Conservation (phyloP, 92 coral and sea anemone genomes). For the Desmophyllum pertusum region DNA sequence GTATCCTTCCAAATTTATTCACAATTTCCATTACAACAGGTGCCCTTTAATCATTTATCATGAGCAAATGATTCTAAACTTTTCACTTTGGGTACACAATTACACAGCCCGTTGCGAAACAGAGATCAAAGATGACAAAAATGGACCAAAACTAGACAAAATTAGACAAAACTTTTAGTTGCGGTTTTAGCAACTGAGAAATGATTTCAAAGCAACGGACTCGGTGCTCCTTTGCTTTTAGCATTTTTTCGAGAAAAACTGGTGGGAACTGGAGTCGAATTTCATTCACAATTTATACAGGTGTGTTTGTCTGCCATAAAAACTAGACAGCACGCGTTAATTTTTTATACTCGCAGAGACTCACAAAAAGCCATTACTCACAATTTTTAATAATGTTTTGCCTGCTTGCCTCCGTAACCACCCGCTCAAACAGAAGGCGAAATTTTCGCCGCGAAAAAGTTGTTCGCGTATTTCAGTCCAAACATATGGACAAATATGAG, state of each 20-base stretch:
- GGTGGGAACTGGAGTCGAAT: slow-evolving; percentile 63
- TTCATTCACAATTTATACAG: slow-evolving; percentile 93
- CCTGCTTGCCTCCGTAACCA: slow-evolving; percentile 70
- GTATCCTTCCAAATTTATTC: slow-evolving; percentile 73
- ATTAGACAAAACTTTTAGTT: slow-evolving; percentile 52
- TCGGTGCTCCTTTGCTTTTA: slow-evolving; percentile 55
- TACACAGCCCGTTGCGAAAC: slow-evolving; percentile 76
- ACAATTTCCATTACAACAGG: slow-evolving; percentile 75
- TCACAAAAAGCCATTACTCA: slow-evolving; percentile 97
- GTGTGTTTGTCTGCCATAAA: slow-evolving; percentile 91
- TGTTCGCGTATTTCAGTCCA: slow-evolving; percentile 25
- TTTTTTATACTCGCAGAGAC: slow-evolving; percentile 94
- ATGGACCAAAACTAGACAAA: slow-evolving; percentile 57
- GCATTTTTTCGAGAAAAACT: slow-evolving; percentile 26
- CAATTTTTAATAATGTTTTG: slow-evolving; percentile 97
- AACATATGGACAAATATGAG: slow-evolving; percentile 22
- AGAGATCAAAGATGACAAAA: slow-evolving; percentile 84
- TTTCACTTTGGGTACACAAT: slow-evolving; percentile 82
- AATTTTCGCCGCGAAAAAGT: slow-evolving; percentile 33
- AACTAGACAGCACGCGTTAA: slow-evolving; percentile 98
- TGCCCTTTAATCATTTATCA: slow-evolving; percentile 90
- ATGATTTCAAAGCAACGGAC: slow-evolving; percentile 8
- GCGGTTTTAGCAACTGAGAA: slow-evolving; percentile 39
- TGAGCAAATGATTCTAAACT: slow-evolving; percentile 86
- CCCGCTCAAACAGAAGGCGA: slow-evolving; percentile 36